Base-by-base conservation (phyloP, 2,797 vertebrate species). In the Mionectes olivaceus region DNA sequence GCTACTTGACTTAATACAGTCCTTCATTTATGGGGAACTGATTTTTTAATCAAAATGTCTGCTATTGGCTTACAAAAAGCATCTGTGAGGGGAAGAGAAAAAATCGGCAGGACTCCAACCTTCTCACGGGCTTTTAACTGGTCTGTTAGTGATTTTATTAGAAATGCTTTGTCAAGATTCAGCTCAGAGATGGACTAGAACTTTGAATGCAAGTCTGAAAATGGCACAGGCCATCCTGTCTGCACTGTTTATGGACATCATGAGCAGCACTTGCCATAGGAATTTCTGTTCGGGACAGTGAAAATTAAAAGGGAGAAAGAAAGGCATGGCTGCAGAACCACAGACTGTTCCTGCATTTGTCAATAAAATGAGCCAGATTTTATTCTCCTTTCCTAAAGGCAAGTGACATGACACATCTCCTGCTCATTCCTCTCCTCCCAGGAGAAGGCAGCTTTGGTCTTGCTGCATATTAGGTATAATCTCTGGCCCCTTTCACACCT, bases 21-120 rank as follows among this genome's bases (percentile, higher is more conserved):
- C 74, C 74, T 82, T 95, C 86, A 87, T 92, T 94, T 91, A 94
- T 79, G 53, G 28, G 32, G 33, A 84, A 30, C 35, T 63, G 67
- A 79, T 88, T 93, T 90, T 82, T 88, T 44, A 69, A 11, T 64
- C 53, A 64, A 79, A 87, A 39, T 41, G 3, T 55, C 57, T 73
- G 24, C 76, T 61, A 25, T 0, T 1, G 33, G 24, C 39, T 87
- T 55, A 44, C 35, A 92, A 46, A 94, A 91, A 84, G 18, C 47
- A 55, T 27, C 46, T 28, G 33, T 23, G 23, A 30, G 25, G 16
- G 21, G 25, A 83, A 84, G 28, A 57, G 30, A 25, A 52, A 60
- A 81, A 35, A 13, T n/a, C 24, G 43, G 10, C 28, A 47, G 50
- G 55, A 56, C 52, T 59, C 35, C 37, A 13, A 59, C 25, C 28